Evolutionary conservation across 2,113 vertebrate genomes (phyloP).

Genomic region (Zosterops hypoxanthus): DNA sequence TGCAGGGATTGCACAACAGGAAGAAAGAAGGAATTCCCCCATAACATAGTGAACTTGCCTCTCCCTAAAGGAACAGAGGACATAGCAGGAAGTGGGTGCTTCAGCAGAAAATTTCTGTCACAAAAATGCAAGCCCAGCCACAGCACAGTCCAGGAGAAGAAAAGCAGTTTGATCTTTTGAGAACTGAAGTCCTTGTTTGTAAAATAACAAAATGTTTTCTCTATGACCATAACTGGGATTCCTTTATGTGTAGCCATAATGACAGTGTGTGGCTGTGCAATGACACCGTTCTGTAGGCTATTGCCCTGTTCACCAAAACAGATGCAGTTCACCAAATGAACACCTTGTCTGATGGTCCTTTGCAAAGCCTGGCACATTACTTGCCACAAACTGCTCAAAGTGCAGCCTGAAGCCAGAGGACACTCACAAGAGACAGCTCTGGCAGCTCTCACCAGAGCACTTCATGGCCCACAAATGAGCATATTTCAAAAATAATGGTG

Average conservation of each 20-base stretch:
- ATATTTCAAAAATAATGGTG: rapidly evolving
- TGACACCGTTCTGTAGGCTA: background rate
- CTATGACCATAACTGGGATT: background rate
- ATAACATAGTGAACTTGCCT: background rate
- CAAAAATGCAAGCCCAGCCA: background rate
- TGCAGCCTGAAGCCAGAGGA: background rate
- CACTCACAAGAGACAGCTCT: background rate
- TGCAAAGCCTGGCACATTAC: background rate
- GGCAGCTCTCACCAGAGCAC: background rate
- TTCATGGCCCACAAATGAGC: background rate
- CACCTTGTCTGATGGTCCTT: background rate
- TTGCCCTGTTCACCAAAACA: background rate
- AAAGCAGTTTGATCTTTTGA: background rate
- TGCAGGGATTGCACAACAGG: background rate
- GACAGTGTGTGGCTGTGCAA: background rate
- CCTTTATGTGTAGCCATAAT: background rate
- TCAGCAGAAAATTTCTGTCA: background rate
- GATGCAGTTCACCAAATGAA: background rate
- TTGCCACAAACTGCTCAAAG: background rate
- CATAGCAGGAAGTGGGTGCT: background rate
- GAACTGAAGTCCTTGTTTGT: background rate
- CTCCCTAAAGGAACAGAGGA: background rate
- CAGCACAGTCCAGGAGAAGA: background rate
- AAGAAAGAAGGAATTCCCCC: background rate
- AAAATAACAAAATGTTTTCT: background rate